Evolutionary conservation across 2,797 vertebrate species (phyloP).

Genomic region (Cygnus olor): DNA sequence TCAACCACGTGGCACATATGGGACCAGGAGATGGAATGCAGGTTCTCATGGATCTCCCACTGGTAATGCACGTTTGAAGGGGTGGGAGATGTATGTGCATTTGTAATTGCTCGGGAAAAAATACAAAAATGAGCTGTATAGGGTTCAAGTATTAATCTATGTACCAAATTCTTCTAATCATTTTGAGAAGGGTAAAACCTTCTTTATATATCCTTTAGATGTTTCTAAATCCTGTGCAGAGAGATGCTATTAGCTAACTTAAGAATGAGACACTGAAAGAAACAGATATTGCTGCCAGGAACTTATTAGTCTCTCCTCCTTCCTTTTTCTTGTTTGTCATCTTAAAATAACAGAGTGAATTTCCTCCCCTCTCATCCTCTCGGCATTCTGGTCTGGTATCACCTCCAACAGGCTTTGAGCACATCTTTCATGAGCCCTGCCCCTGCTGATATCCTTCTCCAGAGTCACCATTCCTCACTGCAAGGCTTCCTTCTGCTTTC

Average conservation of each 20-base stretch:
- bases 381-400: slow-evolving; percentile 85
- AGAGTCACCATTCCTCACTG: slow-evolving; percentile 85
- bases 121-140: background rate
- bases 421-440: slow-evolving; percentile 86
- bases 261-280: background rate
- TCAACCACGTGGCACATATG: slow-evolving; percentile 99
- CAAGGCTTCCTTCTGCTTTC: slow-evolving; percentile 72
- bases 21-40: slow-evolving; percentile 98
- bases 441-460: slow-evolving; percentile 87
- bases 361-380: slow-evolving; percentile 84
- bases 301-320: slow-evolving; percentile 63
- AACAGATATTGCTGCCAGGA: slow-evolving; percentile 3
- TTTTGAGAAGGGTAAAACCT: slow-evolving; percentile 8
- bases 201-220: background rate
- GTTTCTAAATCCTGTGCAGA: slow-evolving; percentile 11
- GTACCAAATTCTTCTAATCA: background rate
- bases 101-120: slow-evolving; percentile 12
- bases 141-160: background rate
- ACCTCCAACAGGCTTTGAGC: slow-evolving; percentile 89
- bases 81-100: background rate
- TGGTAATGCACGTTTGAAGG: slow-evolving; percentile 82
- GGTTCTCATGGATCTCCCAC: slow-evolving; percentile 96
- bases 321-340: slow-evolving; percentile 72
- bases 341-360: slow-evolving; percentile 82
- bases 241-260: background rate